These are phyloP conservation scores for Heteractis magnifica DNA, from an alignment of 92 coral and sea anemone genomes.

Conservation along the genomic window DNA sequence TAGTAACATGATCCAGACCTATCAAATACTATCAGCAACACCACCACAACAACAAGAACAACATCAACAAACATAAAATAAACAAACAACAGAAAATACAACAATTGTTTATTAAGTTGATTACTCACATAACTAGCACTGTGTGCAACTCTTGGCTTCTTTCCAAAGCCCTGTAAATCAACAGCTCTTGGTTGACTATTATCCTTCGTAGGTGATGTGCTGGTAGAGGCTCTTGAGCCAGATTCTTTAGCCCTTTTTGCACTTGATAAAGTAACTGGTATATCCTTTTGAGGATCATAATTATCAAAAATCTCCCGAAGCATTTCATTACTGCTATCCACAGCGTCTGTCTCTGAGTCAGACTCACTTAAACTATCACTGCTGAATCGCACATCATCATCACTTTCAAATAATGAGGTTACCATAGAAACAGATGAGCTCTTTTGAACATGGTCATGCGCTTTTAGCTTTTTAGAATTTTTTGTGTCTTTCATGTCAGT, in stretches of 20 bases:
- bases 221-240: conserved; percentile 18
- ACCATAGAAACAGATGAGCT: background rate
- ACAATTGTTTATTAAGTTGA: background rate
- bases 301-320: conserved; percentile 52
- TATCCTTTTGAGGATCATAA: conserved; percentile 55
- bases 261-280: background rate
- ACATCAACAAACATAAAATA: background rate
- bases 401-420: conserved; percentile 25
- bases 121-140: conserved; percentile 73
- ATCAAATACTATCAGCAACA: background rate
- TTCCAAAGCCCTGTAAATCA: conserved; percentile 69
- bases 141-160: conserved; percentile 94
- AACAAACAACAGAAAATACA: background rate
- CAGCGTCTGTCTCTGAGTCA: conserved; percentile 10
- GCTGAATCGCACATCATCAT: conserved; percentile 8
- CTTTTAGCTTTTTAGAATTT: background rate
- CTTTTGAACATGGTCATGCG: background rate
- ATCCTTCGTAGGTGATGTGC: conserved; percentile 22
- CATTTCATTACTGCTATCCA: conserved; percentile 27
- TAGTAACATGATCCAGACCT: background rate
- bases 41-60: background rate
- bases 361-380: conserved; percentile 42
- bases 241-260: conserved; percentile 5
- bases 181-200: conserved; percentile 29
- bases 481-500: conserved; percentile 7